These are phyloP conservation scores for Brachionus manjavacas DNA, from an alignment of 1,140 invertebrate genomes.

Conservation along the genomic window DNA sequence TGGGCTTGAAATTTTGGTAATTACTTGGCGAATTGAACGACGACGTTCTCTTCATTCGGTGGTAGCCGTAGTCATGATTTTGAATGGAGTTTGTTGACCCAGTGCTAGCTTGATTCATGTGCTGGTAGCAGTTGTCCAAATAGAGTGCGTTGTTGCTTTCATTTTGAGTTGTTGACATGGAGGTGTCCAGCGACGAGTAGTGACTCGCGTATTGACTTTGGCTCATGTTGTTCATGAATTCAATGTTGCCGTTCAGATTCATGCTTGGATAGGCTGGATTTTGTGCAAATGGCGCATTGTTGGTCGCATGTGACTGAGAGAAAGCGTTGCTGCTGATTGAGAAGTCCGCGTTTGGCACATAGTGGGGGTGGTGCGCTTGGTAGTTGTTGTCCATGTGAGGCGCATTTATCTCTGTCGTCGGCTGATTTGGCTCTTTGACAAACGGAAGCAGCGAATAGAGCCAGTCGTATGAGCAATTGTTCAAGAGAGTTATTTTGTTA, in stretches of 20 bases:
- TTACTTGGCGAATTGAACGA: neutral
- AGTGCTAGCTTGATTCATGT: neutral
- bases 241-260: neutral
- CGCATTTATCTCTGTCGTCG: neutral
- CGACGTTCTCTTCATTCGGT: neutral
- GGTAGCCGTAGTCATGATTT: neutral
- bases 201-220: neutral
- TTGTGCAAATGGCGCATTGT: neutral
- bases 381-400: neutral
- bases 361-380: neutral
- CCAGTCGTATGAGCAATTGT: conserved; percentile 8
- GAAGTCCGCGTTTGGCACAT: neutral
- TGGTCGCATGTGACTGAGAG: neutral
- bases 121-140: neutral
- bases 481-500: conserved; percentile 33
- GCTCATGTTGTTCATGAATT: neutral
- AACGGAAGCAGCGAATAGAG: conserved; percentile 11
- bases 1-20: neutral
- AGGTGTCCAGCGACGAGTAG: neutral
- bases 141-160: neutral
- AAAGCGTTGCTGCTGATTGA: neutral
- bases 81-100: neutral
- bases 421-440: neutral
- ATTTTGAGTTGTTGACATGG: neutral
- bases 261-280: neutral